phyloP scores from a whole-genome alignment of 2,797 vertebrate genomes.

The Meda fulgida region DNA sequence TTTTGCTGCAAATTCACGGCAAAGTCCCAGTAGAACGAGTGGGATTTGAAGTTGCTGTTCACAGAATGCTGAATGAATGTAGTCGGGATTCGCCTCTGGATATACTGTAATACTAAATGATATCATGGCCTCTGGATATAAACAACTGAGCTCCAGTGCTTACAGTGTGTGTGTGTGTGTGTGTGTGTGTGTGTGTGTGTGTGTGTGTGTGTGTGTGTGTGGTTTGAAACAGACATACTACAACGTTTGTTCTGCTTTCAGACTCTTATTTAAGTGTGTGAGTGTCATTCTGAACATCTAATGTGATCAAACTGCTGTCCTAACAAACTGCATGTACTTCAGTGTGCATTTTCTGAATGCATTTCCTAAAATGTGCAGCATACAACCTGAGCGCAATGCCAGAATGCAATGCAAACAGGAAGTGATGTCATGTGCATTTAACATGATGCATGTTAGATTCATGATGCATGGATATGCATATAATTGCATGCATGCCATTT shows the following conservation, averaged over 20 bases:
- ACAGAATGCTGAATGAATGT: background rate
- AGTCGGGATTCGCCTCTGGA: constrained; percentile 32
- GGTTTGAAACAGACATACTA: constrained; percentile 5
- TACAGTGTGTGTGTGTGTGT: background rate
- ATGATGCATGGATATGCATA: background rate
- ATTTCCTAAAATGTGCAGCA: background rate
- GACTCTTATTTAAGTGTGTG: background rate
- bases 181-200: background rate
- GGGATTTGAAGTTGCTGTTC: background rate
- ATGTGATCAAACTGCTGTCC: background rate
- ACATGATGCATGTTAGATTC: background rate
- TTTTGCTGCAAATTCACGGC: constrained; percentile 60
- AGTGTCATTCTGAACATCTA: background rate
- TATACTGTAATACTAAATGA: constrained; percentile 27
- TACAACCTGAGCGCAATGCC: background rate
- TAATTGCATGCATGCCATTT: no score
- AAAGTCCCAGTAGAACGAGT: background rate
- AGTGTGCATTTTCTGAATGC: background rate
- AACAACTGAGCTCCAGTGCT: background rate
- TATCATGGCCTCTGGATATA: constrained; percentile 39
- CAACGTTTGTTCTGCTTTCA: constrained; percentile 8
- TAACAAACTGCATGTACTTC: no score
- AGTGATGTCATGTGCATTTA: background rate
- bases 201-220: constrained; percentile 3
- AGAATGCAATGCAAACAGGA: background rate